These are phyloP conservation scores for Diabrotica virgifera DNA, from an alignment of 1,140 invertebrate species.

Conservation along the genomic window DNA sequence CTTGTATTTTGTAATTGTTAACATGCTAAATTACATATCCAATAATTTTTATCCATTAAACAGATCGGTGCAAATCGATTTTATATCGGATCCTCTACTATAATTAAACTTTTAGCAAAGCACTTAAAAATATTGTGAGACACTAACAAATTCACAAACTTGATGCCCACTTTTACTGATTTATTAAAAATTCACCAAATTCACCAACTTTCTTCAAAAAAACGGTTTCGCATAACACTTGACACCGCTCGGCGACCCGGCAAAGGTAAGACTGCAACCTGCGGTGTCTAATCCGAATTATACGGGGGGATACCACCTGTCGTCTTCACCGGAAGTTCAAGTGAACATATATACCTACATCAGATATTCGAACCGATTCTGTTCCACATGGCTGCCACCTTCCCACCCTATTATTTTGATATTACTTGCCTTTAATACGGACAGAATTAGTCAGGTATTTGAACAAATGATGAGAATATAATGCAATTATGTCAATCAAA, in stretches of 20 bases:
- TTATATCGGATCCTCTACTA: no score
- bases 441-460: no score
- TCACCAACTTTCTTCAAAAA: not conserved
- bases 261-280: not conserved
- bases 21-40: no score
- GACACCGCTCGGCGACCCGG: not conserved
- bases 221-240: not conserved
- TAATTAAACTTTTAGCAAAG: not conserved
- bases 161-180: not conserved
- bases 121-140: not conserved
- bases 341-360: constrained; percentile 12
- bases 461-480: no score
- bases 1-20: no score
- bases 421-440: not conserved
- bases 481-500: no score
- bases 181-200: no score
- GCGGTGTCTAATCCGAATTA: not conserved
- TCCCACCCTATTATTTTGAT: constrained; percentile 24
- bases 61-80: no score
- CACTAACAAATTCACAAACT: not conserved
- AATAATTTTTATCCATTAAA: no score
- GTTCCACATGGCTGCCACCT: constrained; percentile 23
- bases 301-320: constrained; percentile 16
- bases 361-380: constrained; percentile 23
- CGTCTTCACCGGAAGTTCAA: constrained; percentile 23